Evolutionary conservation across 1,140 invertebrate species (phyloP), one percentile per base, ranked within the genome.

Genomic region (Nephotettix cincticeps): DNA sequence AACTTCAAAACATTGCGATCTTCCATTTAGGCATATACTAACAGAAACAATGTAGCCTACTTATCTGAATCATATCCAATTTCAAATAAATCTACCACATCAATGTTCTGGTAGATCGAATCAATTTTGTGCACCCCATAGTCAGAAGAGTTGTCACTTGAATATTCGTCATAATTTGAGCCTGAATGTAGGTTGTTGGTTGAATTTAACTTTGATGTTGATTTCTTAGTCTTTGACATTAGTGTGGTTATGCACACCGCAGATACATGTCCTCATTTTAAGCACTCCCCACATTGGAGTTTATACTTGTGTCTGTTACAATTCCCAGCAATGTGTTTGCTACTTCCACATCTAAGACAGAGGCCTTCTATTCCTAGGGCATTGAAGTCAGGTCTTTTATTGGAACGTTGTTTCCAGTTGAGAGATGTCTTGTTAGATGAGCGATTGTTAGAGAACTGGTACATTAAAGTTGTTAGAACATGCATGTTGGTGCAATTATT

Each of bases 31-130:
- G 21, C 28, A 29, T 40, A 28, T n/a, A 64, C 40, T 14, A 66
- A 43, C 21, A 28, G n/a, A n/a, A n/a, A n/a, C n/a, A n/a, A n/a
- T n/a, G n/a, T n/a, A n/a, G n/a, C n/a, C n/a, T n/a, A n/a, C n/a
- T n/a, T n/a, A n/a, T n/a, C n/a, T n/a, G 88, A 95, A 19, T 4
- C n/a, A 4, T 45, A 40, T 67, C 30, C 51, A 19, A 56, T 23
- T 14, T 28, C 21, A 6, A 9, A 28, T n/a, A 3, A 36, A 25
- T 40, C 17, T 67, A 51, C 11, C 29, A 14, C 29, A 43, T 29
- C 1, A 9, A 40, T 32, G n/a, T 71, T 27, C 11, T 51, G 17
- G 47, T 56, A 19, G 4, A 17, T 32, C 17, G 3, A 13, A 2
- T 9, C 25, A 69, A 69, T 29, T 3, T 25, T 28, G 63, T 56